phyloP scores from a whole-genome alignment of 2,888 invertebrate species.

The Phengaris alcon region DNA sequence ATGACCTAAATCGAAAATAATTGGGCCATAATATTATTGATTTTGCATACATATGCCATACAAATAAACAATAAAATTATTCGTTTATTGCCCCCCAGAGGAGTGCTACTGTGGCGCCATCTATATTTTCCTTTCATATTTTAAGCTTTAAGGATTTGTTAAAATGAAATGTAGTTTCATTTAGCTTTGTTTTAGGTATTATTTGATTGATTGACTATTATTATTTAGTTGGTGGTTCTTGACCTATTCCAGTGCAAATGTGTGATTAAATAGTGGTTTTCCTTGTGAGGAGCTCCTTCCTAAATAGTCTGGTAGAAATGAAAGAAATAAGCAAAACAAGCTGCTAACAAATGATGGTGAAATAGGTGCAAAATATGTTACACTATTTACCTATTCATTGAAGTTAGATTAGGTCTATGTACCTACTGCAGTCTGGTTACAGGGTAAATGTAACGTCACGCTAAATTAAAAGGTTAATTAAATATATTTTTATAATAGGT shows the following conservation, averaged over 20 bases:
- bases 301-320: too few species aligned
- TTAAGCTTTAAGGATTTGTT: not conserved
- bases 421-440: too few species aligned
- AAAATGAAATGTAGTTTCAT: not conserved
- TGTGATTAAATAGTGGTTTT: not conserved
- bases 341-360: too few species aligned
- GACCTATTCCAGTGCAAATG: not conserved
- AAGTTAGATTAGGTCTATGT: too few species aligned
- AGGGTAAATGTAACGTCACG: too few species aligned
- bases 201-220: not conserved
- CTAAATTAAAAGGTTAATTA: too few species aligned
- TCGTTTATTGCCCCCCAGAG: not conserved
- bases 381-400: too few species aligned
- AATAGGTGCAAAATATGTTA: too few species aligned
- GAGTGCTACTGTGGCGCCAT: not conserved
- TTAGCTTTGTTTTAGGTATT: not conserved
- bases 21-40: not conserved
- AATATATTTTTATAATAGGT: too few species aligned
- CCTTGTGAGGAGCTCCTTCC: too few species aligned
- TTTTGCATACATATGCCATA: not conserved
- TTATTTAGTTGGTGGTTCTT: not conserved
- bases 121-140: not conserved
- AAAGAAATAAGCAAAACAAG: too few species aligned
- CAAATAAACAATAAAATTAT: not conserved
- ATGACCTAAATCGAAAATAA: constrained; percentile 2